Conservation (phyloP, 2,888 invertebrate genomes). For the Theretra japonica region DNA sequence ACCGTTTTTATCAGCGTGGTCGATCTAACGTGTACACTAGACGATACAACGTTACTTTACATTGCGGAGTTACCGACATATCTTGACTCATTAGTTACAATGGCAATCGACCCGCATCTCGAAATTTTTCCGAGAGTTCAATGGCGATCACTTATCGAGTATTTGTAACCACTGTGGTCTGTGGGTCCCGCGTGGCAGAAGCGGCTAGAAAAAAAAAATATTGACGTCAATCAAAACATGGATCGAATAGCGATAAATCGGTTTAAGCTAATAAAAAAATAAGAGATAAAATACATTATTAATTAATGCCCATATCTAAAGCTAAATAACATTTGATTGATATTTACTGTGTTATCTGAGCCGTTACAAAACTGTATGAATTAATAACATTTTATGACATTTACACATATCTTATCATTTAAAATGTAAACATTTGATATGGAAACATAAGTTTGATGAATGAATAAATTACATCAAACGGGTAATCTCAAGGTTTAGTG, state of each 20-base stretch:
- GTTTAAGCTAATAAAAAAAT: too few species aligned
- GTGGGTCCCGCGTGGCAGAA: too few species aligned
- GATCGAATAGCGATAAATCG: too few species aligned
- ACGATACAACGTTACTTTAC: neutral
- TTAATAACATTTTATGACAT: slow-evolving; percentile 6
- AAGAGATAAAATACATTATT: too few species aligned
- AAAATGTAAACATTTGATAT: slow-evolving; percentile 41
- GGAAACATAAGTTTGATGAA: slow-evolving; percentile 8
- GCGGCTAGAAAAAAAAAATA: too few species aligned
- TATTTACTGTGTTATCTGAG: neutral
- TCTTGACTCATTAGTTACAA: slow-evolving; percentile 3
- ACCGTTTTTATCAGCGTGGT: neutral
- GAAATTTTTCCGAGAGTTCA: neutral
- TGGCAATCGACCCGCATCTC: neutral
- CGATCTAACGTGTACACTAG: neutral
- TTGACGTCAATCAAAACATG: too few species aligned
- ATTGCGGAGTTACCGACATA: neutral
- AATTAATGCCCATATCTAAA: too few species aligned
- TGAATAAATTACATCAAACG: slow-evolving; percentile 9
- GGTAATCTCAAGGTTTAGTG: slow-evolving; percentile 21
- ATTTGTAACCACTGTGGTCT: too few species aligned
- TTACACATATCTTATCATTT: slow-evolving; percentile 37
- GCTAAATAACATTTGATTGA: neutral
- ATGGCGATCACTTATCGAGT: too few species aligned
- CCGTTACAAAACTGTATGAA: slow-evolving; percentile 5